Percentiles rank a stretch among this genome's conserved stretches.
Evolutionary conservation across 1,140 invertebrate species (phyloP).

Genomic region (Tetramorium parvispinum): DNA sequence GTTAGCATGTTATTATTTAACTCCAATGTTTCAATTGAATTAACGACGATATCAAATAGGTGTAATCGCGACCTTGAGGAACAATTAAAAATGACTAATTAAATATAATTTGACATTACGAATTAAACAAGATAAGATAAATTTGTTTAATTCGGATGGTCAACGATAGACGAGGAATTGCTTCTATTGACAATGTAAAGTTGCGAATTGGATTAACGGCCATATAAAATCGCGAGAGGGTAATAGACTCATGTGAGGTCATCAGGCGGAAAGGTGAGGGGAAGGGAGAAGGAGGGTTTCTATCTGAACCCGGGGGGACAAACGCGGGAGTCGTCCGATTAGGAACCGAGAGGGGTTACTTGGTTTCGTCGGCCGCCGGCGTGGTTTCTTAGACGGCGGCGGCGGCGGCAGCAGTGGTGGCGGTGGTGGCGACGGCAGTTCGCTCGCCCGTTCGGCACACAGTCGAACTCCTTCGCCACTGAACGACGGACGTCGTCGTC

Average conservation of each 20-base stretch:
- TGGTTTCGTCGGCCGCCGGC: slow-evolving; percentile 67
- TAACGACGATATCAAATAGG: too few species aligned
- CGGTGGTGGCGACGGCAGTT: slow-evolving; percentile 27
- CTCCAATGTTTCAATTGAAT: too few species aligned
- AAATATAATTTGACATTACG: too few species aligned
- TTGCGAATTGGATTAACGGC: neutral
- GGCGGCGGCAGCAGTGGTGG: slow-evolving; percentile 28
- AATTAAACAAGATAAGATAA: neutral
- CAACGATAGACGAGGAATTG: neutral
- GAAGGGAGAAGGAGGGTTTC: slow-evolving; percentile 50
- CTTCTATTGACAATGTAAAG: neutral
- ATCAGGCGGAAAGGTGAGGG: neutral
- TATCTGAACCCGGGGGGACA: slow-evolving; percentile 65
- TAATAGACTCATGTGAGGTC: neutral
- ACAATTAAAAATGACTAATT: too few species aligned
- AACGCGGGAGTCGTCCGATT: slow-evolving; percentile 66
- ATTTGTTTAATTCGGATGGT: neutral
- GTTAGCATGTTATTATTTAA: too few species aligned
- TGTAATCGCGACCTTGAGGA: too few species aligned
- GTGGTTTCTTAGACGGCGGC: slow-evolving; percentile 71
- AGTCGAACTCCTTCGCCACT: slow-evolving; percentile 81
- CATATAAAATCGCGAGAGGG: neutral
- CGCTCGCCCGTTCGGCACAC: slow-evolving; percentile 74
- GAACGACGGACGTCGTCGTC: slow-evolving; percentile 77
- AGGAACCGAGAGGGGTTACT: slow-evolving; percentile 73